Evolutionary conservation across 2,888 invertebrate species (phyloP).

Genomic region (Gisinianus flammeolus): DNA sequence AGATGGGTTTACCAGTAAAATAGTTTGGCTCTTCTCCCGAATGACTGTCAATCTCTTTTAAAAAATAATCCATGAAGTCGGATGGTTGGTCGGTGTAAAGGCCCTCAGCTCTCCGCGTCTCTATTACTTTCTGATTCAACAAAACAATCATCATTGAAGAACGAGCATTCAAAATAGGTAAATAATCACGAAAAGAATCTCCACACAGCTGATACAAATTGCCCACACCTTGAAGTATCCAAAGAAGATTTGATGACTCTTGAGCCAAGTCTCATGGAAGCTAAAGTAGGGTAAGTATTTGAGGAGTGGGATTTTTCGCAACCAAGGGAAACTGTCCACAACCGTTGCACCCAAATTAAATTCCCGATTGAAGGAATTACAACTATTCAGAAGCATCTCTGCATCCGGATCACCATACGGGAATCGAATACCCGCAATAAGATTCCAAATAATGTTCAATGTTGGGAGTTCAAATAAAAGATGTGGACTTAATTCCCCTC

Average conservation of each 20-base stretch:
- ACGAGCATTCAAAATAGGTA: background rate
- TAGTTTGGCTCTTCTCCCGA: conserved; percentile 19
- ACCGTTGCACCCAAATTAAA: conserved; percentile 28
- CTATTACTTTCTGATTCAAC: conserved; percentile 5
- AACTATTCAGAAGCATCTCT: background rate
- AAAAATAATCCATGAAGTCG: conserved; percentile 20
- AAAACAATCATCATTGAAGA: background rate
- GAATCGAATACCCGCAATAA: conserved; percentile 18
- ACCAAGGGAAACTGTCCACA: background rate
- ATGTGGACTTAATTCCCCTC: background rate
- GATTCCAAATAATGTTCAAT: conserved; percentile 26
- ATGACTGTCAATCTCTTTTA: conserved; percentile 14
- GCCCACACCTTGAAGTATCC: conserved; percentile 13
- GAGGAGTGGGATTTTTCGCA: conserved; percentile 13
- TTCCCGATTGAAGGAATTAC: conserved; percentile 15
- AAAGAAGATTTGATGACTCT: conserved; percentile 5
- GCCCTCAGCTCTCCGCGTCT: background rate
- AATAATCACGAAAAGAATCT: background rate
- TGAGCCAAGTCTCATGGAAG: conserved; percentile 18
- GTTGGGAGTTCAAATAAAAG: conserved; percentile 12
- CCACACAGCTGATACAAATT: background rate
- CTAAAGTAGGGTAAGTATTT: background rate
- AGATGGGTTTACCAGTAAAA: conserved; percentile 32
- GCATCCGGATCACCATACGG: background rate
- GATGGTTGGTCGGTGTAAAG: background rate